Evolutionary conservation across 2,797 vertebrate species (phyloP).

Genomic region (Gallinago stenura): DNA sequence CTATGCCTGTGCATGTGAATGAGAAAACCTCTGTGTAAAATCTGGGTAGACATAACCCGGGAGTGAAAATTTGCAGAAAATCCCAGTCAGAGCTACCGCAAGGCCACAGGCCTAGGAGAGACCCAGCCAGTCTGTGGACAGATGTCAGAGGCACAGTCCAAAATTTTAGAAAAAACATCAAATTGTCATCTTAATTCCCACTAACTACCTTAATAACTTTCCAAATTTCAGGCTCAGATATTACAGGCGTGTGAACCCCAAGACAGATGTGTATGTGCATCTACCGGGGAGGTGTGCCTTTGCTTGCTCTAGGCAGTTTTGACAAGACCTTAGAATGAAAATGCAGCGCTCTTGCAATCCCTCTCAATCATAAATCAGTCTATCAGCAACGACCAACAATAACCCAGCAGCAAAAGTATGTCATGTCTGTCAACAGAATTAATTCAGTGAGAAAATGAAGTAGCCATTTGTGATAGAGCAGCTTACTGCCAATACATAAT

Average conservation of each 20-base stretch:
- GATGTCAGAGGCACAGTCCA: neutral
- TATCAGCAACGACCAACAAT: neutral
- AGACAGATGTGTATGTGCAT: neutral
- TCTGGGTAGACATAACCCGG: neutral
- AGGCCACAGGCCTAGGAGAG: neutral
- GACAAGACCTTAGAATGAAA: neutral
- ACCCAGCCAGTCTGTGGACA: fast-evolving
- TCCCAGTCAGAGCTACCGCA: neutral
- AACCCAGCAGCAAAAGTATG: neutral
- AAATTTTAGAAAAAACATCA: neutral
- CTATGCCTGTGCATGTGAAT: fast-evolving
- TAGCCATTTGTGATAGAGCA: neutral
- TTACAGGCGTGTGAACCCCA: neutral
- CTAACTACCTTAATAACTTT: neutral
- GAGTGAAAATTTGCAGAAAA: neutral
- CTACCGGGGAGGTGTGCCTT: neutral
- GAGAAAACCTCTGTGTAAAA: neutral
- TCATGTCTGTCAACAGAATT: conserved; percentile 18
- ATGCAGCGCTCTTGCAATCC: neutral
- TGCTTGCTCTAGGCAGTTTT: neutral
- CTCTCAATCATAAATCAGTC: neutral
- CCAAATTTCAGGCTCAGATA: neutral
- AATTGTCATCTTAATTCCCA: neutral
- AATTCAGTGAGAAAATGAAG: conserved; percentile 3
- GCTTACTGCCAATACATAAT: neutral